A percentile compares a stretch with the other conserved stretches of the same genome.
Evolutionary conservation across 1,140 invertebrate genomes (phyloP).

Genomic region (Triops cancriformis): DNA sequence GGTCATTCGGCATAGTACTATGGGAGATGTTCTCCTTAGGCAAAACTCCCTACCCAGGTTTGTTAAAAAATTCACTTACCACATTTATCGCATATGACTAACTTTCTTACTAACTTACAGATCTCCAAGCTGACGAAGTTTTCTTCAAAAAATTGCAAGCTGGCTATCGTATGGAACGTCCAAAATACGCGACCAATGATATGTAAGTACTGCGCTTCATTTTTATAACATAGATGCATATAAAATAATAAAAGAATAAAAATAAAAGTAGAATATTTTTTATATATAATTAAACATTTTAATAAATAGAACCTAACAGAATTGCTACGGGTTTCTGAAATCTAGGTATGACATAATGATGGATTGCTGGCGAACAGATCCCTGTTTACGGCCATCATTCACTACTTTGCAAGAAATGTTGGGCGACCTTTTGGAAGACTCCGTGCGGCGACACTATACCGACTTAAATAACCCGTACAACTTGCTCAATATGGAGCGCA

Average conservation of each 20-base stretch:
- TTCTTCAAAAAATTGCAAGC: constrained; percentile 15
- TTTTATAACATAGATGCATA: too few relatives aligned
- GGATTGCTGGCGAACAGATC: constrained; percentile 73
- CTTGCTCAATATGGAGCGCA: constrained; percentile 52
- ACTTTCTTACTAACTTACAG: background rate
- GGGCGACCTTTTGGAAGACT: constrained; percentile 69
- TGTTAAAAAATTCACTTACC: background rate
- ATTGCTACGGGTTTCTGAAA: background rate
- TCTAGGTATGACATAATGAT: constrained; percentile 65
- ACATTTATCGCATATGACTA: background rate
- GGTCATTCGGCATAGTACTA: constrained; percentile 44
- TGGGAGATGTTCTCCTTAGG: constrained; percentile 45
- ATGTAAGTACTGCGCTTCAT: background rate
- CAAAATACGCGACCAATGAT: background rate
- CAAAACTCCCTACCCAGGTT: constrained; percentile 35
- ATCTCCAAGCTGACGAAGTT: background rate
- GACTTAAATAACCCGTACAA: constrained; percentile 75
- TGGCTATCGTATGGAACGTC: constrained; percentile 20
- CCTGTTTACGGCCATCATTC: constrained; percentile 67
- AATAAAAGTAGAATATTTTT: too few relatives aligned
- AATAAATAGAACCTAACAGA: background rate
- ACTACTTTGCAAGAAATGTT: constrained; percentile 60
- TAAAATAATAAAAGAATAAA: too few relatives aligned
- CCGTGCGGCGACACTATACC: constrained; percentile 71
- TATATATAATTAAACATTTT: too few relatives aligned